Base-by-base conservation (phyloP, 2,888 invertebrate genomes). In the Tipula unca region DNA sequence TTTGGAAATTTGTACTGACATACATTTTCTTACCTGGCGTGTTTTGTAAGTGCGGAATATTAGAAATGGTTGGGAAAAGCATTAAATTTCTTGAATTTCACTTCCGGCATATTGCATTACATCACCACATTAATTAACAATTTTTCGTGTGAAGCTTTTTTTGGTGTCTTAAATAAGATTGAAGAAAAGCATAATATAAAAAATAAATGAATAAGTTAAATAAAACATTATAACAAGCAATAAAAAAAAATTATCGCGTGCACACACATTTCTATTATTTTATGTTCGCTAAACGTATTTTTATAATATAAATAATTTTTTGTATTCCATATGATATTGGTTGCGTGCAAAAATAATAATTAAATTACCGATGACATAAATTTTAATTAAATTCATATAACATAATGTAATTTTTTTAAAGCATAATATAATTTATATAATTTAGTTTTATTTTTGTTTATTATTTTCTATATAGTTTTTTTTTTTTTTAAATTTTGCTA, bases 301-400 rank as follows among this genome's bases (percentile, higher is more conserved):
- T 48, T 69, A 25, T n/a, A 69, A 10, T 25, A 25, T 69, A 25
- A 5, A 25, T 25, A 69, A 54, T 17, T 32, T 32, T 5, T 54
- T 69, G 0, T 25, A 10, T 69, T 69, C 10, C 69, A 69, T 6
- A 4, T 10, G 25, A 10, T 69, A 48, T 48, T 48, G 17, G 48
- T 69, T 69, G 69, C 69, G 69, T 69, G 69, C 69, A 69, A 25
- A 69, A 69, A 69, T 69, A 69, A 69, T 69, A 69, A 69, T 69
- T 69, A 8, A 69, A 69, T 25, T 69, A 69, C 8, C 25, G 69
- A 69, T 25, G 20, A 25, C 69, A 69, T 25, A 20, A 69, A 69
- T 69, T 69, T 20, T 25, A 25, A 69, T 69, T 25, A 69, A 25
- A 8, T 69, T 69, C 69, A 69, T 69, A 25, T 69, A 69, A 69